Evolutionary conservation across 2,888 invertebrate species (phyloP), one percentile per base, ranked within the genome.

Genomic region (Metallyticus violacea): DNA sequence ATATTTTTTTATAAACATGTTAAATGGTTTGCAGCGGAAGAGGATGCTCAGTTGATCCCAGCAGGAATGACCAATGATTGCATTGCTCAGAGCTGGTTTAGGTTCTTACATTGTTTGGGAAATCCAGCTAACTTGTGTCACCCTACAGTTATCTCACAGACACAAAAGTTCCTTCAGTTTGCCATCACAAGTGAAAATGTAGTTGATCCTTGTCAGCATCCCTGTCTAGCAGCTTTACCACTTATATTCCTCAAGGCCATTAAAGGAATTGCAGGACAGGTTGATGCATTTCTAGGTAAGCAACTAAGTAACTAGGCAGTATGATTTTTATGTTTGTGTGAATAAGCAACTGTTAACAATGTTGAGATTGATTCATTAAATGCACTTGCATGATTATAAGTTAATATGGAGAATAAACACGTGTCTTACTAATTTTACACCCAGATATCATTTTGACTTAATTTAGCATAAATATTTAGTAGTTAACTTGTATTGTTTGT

Each of bases 1-100:
- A n/a, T n/a, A n/a, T n/a, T n/a, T n/a, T n/a, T n/a, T n/a, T n/a
- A n/a, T n/a, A n/a, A n/a, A n/a, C n/a, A 62, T 62, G 0, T 22
- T 15, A 62, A 62, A 62, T 22, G 0, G 25, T 80, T 90, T 91
- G 76, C 89, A 97, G 97, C 95, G 88, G 98, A 98, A 88, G 98
- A 98, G 90, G 98, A 98, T 91, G 93, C 94, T 4, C 95, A 94
- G 89, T 92, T 98, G 81, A 96, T 98, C 87, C 97, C 98, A 2
- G 91, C 93, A 0, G 96, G 96, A 85, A 98, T 99, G 97, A 94
- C 95, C 79, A 95, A 97, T 88, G 97, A 98, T 91, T 97, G 97
- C 88, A 95, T 99, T 77, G 96, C 97, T 87, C 99, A 99, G 93
- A 96, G 97, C 90, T 99, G 99, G 99, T 99, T 98, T 92, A 94